Conservation (phyloP, 1,140 invertebrate genomes). For the Pogonognathellus flavescens region DNA sequence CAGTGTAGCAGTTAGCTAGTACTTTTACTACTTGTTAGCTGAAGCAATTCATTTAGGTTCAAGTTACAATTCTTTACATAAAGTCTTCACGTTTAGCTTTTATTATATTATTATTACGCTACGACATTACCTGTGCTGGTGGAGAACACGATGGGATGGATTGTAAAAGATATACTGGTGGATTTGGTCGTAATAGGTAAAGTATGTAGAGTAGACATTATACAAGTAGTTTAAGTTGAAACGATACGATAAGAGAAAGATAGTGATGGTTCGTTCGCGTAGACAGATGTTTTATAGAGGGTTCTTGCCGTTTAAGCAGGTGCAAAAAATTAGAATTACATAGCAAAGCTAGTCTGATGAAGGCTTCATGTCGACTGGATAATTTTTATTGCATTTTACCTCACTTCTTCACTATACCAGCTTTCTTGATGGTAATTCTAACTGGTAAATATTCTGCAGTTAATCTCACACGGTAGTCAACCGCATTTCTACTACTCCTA, state of each 20-base stretch:
- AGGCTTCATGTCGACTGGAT: constrained; percentile 51
- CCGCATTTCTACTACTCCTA: no score
- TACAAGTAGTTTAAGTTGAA: constrained; percentile 24
- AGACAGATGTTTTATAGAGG: constrained; percentile 60
- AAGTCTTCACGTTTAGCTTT: constrained; percentile 9
- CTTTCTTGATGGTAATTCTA: constrained; percentile 1
- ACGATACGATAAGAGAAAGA: constrained; percentile 26
- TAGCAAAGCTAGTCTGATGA: constrained; percentile 40
- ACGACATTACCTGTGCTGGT: no score
- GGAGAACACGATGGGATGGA: background rate
- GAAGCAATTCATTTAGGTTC: constrained; percentile 33
- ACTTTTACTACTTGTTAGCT: constrained; percentile 22
- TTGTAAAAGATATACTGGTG: constrained; percentile 16
- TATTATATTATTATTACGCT: constrained; percentile 1
- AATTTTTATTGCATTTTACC: constrained; percentile 54
- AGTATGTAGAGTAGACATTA: constrained; percentile 4
- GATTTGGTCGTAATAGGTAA: background rate
- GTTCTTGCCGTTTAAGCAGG: constrained; percentile 54
- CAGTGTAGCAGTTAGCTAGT: background rate
- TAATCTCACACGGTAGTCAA: constrained; percentile 21
- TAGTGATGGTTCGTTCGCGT: constrained; percentile 45
- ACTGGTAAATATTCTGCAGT: background rate
- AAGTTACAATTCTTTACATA: constrained; percentile 23
- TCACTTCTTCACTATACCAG: constrained; percentile 24
- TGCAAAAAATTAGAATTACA: constrained; percentile 56